Evolutionary conservation across 2,888 invertebrate genomes (phyloP), one percentile per base, ranked within the genome.

Genomic region (Blomia tropicalis): DNA sequence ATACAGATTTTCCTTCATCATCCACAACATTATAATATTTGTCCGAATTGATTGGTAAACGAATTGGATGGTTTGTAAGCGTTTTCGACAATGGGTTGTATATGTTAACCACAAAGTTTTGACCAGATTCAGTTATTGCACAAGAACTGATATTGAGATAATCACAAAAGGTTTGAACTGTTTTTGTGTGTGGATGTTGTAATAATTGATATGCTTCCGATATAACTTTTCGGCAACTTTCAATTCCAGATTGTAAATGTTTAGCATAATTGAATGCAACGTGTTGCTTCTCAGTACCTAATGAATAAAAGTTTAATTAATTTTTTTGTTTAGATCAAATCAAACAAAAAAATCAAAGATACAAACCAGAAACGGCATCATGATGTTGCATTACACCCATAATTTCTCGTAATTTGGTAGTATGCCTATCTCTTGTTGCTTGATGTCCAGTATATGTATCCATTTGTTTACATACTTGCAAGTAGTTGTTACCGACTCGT

Each of bases 251-350:
- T n/a, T 22, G 11, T 47, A 47, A 47, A 11, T 22, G 73, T 41
- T 84, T 76, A 25, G 84, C 82, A 73, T 96, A 96, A 75, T 96
- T 90, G 81, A 43, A 78, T 72, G 93, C 85, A 0, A 98, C 78
- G 61, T 70, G 71, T 66, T 77, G 77, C 67, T 76, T 77, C 41
- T 66, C 67, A 17, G 67, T 67, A 4, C 69, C 69, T 27, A n/a
- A n/a, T n/a, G n/a, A n/a, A n/a, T n/a, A n/a, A n/a, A n/a, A n/a
- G n/a, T n/a, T n/a, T n/a, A n/a, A n/a, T n/a, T n/a, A n/a, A n/a
- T n/a, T n/a, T n/a, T n/a, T n/a, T n/a, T n/a, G n/a, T n/a, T n/a
- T n/a, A n/a, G n/a, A n/a, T n/a, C n/a, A n/a, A n/a, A n/a, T n/a
- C n/a, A n/a, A n/a, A n/a, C n/a, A n/a, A n/a, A n/a, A n/a, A n/a